A percentile compares a stretch with the other conserved stretches of the same genome.
These are phyloP conservation scores for Porites evermanni DNA, from an alignment of 92 coral and sea anemone genomes.

Conservation along the genomic window DNA sequence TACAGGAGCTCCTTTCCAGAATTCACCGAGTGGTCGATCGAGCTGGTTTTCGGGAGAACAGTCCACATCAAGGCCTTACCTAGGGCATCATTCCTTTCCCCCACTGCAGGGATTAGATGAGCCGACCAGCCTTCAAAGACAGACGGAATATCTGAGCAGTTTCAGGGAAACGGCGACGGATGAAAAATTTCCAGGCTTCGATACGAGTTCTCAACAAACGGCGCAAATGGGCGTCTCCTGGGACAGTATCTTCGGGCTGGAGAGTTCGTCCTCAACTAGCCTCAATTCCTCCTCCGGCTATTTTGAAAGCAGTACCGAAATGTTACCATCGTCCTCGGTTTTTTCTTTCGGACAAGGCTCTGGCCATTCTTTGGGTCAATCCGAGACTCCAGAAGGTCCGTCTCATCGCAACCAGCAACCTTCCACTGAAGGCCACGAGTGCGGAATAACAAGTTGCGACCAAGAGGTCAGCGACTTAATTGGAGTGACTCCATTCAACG, in stretches of 20 bases:
- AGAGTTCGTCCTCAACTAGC: background rate
- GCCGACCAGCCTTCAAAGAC: background rate
- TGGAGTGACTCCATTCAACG: constrained; percentile 25
- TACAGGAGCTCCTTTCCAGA: background rate
- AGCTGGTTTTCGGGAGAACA: background rate
- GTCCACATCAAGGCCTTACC: background rate
- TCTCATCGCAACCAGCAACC: background rate
- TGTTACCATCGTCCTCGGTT: background rate
- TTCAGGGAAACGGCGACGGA: background rate
- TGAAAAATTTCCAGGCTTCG: background rate
- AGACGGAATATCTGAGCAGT: background rate
- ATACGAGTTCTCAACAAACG: background rate
- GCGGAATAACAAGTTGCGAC: background rate
- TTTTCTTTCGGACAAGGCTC: background rate
- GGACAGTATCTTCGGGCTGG: background rate
- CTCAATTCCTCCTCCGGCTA: constrained; percentile 8
- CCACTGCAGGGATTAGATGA: background rate
- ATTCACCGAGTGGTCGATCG: background rate
- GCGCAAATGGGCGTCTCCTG: background rate
- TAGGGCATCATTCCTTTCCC: background rate
- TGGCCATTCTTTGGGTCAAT: background rate
- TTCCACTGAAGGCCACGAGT: background rate
- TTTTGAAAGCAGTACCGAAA: background rate
- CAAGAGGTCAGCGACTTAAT: constrained; percentile 18
- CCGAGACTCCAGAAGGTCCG: background rate